A percentile compares a stretch with the other conserved stretches of the same genome.
phyloP scores from a whole-genome alignment of 2,888 invertebrate species.

The Scotopteryx bipunctaria region DNA sequence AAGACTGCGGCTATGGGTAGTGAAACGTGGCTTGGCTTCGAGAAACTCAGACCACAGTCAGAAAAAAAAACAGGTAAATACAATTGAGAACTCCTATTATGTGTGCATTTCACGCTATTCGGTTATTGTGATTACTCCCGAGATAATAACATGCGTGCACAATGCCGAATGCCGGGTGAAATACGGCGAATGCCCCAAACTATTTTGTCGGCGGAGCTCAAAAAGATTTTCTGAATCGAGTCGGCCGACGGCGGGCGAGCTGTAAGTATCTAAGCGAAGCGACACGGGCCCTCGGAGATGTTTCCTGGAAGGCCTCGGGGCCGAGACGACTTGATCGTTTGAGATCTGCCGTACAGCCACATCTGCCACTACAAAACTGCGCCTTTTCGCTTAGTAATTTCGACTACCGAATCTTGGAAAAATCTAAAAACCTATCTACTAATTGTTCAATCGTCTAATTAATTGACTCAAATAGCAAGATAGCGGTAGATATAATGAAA shows the following conservation, averaged over 20 bases:
- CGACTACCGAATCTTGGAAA: slow-evolving; percentile 22
- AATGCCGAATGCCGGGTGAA: slow-evolving; percentile 57
- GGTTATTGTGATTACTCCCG: slow-evolving; percentile 49
- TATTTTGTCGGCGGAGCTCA: slow-evolving; percentile 71
- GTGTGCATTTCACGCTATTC: slow-evolving; percentile 44
- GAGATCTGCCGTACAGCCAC: slow-evolving; percentile 57
- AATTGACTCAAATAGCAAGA: too few relatives aligned
- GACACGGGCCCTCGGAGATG: slow-evolving; percentile 56
- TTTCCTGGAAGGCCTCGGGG: slow-evolving; percentile 77
- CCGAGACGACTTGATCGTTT: slow-evolving; percentile 63
- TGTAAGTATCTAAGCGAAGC: slow-evolving; percentile 45
- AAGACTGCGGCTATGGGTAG: slow-evolving; percentile 8
- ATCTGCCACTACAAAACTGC: slow-evolving; percentile 67
- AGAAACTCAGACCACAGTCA: slow-evolving; percentile 6
- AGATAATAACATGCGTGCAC: slow-evolving; percentile 45
- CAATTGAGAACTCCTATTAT: slow-evolving; percentile 36
- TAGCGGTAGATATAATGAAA: too few relatives aligned
- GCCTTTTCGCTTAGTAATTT: slow-evolving; percentile 48
- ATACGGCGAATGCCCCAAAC: slow-evolving; percentile 61
- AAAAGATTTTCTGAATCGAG: slow-evolving; percentile 62
- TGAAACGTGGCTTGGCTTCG: slow-evolving; percentile 14
- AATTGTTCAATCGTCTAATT: background rate
- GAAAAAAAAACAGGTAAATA: slow-evolving; percentile 30
- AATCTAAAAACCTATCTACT: too few relatives aligned
- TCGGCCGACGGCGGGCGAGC: slow-evolving; percentile 48